Conservation (phyloP, 1,140 invertebrate genomes). For the Calephelis virginiensis region DNA sequence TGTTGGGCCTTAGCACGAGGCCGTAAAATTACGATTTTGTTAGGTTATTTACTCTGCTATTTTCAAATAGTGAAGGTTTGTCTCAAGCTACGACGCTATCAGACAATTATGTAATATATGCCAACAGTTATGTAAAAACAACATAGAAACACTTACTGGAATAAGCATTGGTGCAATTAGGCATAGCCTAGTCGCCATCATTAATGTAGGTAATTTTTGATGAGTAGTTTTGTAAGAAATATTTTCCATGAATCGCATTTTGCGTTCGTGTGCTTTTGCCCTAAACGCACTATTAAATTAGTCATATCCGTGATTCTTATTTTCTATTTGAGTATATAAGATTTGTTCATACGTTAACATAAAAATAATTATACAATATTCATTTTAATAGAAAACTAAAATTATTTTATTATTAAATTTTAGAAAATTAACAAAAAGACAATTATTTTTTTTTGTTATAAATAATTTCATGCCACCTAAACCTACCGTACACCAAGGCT, state of each 20-base stretch:
- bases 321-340: slow-evolving; percentile 62
- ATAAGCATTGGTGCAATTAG: no score
- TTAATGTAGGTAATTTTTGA: no score
- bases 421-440: slow-evolving; percentile 6
- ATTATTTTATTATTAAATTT: not conserved
- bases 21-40: not conserved
- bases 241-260: not conserved
- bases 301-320: slow-evolving; percentile 37
- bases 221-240: no score
- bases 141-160: no score
- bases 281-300: slow-evolving; percentile 14
- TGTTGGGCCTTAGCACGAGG: not conserved
- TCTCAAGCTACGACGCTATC: no score
- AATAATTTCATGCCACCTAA: slow-evolving; percentile 23
- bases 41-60: no score
- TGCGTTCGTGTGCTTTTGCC: not conserved
- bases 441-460: slow-evolving; percentile 19
- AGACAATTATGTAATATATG: no score
- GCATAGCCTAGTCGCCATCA: no score
- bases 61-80: no score
- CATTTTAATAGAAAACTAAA: slow-evolving; percentile 2
- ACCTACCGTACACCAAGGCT: slow-evolving; percentile 30
- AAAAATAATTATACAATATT: slow-evolving; percentile 26
- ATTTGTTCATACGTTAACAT: slow-evolving; percentile 56
- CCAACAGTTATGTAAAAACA: no score